phyloP scores from a whole-genome alignment of 2,113 vertebrate species.

The Colinus virginianus region DNA sequence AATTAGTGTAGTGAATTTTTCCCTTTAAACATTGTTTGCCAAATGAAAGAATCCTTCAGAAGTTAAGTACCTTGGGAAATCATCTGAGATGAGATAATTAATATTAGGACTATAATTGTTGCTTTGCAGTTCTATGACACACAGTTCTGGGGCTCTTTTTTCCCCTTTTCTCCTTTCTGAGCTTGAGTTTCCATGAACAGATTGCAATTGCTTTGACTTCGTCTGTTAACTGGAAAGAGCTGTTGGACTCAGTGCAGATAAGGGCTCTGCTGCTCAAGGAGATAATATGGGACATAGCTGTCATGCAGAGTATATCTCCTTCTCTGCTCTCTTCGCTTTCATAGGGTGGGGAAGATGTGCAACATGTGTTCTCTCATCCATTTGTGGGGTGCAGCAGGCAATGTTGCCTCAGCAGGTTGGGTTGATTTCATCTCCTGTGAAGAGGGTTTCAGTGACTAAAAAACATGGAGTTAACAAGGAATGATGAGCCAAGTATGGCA shows the following conservation, averaged over 20 bases:
- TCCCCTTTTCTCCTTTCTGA: not conserved
- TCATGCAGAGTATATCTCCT: not conserved
- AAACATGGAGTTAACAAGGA: not conserved
- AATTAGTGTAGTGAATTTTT: not conserved
- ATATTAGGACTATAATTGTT: not conserved
- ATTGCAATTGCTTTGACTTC: slow-evolving; percentile 3
- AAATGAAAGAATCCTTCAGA: not conserved
- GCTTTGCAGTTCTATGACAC: not conserved
- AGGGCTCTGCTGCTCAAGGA: not conserved
- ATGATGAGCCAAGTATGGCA: not conserved
- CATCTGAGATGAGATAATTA: slow-evolving; percentile 16
- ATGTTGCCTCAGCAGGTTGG: not conserved
- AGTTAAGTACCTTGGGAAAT: slow-evolving; percentile 29
- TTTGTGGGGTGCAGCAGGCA: not conserved
- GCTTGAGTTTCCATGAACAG: not conserved
- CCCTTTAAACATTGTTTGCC: not conserved
- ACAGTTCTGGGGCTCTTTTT: not conserved
- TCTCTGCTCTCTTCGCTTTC: not conserved
- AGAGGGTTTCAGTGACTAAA: not conserved
- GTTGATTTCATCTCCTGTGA: not conserved
- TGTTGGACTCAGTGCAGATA: not conserved
- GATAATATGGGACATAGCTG: not conserved
- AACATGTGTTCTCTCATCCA: not conserved
- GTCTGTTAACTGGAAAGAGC: not conserved
- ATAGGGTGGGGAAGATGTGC: not conserved